Base-by-base conservation (phyloP, 2,888 invertebrate genomes). In the Uropetala carovei region DNA sequence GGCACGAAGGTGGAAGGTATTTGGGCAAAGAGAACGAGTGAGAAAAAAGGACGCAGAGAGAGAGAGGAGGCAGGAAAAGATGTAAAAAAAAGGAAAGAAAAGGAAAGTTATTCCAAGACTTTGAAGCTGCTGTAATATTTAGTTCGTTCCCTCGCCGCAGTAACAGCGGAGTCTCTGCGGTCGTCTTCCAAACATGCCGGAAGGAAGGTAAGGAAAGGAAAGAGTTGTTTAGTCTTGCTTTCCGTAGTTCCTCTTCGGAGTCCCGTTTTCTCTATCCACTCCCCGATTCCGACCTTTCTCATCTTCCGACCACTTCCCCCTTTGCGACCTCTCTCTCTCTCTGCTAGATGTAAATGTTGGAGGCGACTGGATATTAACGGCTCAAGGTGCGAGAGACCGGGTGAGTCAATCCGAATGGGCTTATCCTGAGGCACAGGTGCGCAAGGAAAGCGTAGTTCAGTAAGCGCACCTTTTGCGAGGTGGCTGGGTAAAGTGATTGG, bases 101-200 rank as follows among this genome's bases (percentile, higher is more conserved):
- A 68, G 68, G 75, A 75, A 75, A 75, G 27, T 27, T 75, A 22
- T 75, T 27, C 22, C 75, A 27, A 27, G 75, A 75, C 75, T n/a
- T 75, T 75, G 75, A 75, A 75, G 75, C 75, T 75, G 75, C 75
- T 75, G 75, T 22, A 75, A 75, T 75, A 75, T 75, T 75, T 75
- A 75, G 75, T 75, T 75, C 75, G 11, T 27, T 13, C 75, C 27
- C 75, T 75, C 13, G 75, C 75, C 75, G 75, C 75, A 75, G 75
- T 13, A 27, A 75, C 75, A 75, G 22, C 22, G 75, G 75, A 22
- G 75, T 75, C 75, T 75, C 75, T 75, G 75, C 75, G 75, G 75
- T 75, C 75, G 27, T 75, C 75, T 75, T 75, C 75, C 13, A 22
- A 4, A 27, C 75, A 75, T 75, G 75, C 13, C 43, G 43, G 43